Conservation (phyloP, 2,797 vertebrate species). For the Tenualosa thibaudeaui region DNA sequence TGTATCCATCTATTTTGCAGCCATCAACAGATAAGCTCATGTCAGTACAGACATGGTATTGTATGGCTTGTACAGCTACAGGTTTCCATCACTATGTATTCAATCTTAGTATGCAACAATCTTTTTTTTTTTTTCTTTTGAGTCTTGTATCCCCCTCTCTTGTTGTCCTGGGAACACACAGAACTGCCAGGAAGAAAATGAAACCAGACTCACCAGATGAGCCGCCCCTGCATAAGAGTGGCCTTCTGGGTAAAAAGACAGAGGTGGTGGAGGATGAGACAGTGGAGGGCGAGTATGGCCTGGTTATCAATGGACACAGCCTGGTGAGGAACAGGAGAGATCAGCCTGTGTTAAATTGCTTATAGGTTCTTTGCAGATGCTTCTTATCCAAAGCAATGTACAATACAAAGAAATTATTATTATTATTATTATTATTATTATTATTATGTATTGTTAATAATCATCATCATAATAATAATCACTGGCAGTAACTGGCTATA, state of each 20-base stretch:
- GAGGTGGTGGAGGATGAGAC: slow-evolving; percentile 77
- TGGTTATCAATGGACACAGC: slow-evolving; percentile 90
- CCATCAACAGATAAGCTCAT: too few species aligned
- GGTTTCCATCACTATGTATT: not conserved
- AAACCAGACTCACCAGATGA: slow-evolving; percentile 72
- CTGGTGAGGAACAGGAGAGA: slow-evolving; percentile 76
- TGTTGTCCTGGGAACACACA: slow-evolving; percentile 52
- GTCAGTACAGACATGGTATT: not conserved
- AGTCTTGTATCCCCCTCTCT: not conserved
- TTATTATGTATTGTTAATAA: too few species aligned
- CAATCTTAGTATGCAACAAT: not conserved
- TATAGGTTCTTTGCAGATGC: too few species aligned
- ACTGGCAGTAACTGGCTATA: too few species aligned
- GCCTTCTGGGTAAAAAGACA: slow-evolving; percentile 61
- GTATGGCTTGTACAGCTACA: not conserved
- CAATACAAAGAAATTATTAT: too few species aligned
- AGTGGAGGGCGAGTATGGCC: slow-evolving; percentile 77
- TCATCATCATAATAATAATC: too few species aligned
- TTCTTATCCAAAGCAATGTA: too few species aligned
- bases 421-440: not conserved
- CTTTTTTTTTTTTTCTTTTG: not conserved
- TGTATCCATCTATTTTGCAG: too few species aligned
- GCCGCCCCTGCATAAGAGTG: slow-evolving; percentile 56
- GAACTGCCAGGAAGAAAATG: slow-evolving; percentile 83
- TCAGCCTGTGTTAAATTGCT: not conserved